These are phyloP conservation scores for Tholera decimalis DNA, from an alignment of 2,888 invertebrate genomes.

Conservation along the genomic window DNA sequence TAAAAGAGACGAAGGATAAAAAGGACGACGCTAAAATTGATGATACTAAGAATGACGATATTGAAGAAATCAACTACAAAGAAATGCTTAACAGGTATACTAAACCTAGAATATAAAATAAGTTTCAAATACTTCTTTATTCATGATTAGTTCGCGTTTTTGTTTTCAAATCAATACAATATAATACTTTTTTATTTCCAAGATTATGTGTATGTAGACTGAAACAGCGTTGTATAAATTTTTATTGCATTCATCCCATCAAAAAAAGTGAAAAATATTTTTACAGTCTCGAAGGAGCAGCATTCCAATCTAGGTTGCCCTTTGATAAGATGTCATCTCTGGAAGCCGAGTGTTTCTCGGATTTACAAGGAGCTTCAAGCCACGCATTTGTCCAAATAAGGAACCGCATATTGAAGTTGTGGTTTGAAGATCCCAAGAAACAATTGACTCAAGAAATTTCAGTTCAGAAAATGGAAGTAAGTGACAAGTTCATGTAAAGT, in stretches of 20 bases:
- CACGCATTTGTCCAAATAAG: slow-evolving; percentile 98
- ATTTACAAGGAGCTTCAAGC: slow-evolving; percentile 96
- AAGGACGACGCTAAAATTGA: slow-evolving; percentile 91
- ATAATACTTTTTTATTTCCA: too few relatives aligned
- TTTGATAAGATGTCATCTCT: slow-evolving; percentile 98
- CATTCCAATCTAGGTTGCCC: slow-evolving; percentile 98
- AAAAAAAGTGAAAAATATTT: neutral
- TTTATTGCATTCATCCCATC: neutral
- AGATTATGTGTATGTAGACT: neutral
- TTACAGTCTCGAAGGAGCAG: slow-evolving; percentile 96
- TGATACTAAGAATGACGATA: slow-evolving; percentile 92
- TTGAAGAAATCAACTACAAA: slow-evolving; percentile 90
- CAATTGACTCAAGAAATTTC: slow-evolving; percentile 96
- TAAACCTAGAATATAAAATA: neutral
- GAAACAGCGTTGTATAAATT: neutral
- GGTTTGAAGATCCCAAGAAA: slow-evolving; percentile 98
- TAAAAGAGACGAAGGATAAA: slow-evolving; percentile 85
- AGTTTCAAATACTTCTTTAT: neutral
- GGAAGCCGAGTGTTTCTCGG: slow-evolving; percentile 98
- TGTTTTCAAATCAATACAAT: too few relatives aligned
- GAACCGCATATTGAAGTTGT: slow-evolving; percentile 97
- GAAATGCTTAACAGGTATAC: slow-evolving; percentile 67
- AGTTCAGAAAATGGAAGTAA: slow-evolving; percentile 94
- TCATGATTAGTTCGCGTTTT: too few relatives aligned
- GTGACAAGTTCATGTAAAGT: slow-evolving; percentile 27